Evolutionary conservation across 2,113 vertebrate genomes (phyloP).

Genomic region (Chionodraco myersi): DNA sequence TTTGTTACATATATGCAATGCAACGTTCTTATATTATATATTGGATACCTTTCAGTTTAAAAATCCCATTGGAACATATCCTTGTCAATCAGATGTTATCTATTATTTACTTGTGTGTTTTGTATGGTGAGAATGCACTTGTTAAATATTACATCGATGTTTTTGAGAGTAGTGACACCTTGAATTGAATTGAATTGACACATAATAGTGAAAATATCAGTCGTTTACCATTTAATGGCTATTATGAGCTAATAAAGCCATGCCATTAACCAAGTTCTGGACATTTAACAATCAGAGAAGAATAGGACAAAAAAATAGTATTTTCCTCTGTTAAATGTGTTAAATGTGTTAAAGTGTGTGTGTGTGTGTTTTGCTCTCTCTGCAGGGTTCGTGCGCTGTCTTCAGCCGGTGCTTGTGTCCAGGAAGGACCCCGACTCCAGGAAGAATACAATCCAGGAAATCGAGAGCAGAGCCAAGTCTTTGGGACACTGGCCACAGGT

Average conservation of each 20-base stretch:
- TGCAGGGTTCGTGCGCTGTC: conserved; percentile 83
- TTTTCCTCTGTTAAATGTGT: not conserved
- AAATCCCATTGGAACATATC: not conserved
- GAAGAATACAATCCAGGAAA: conserved; percentile 92
- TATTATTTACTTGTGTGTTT: conserved; percentile 4
- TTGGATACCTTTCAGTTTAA: not conserved
- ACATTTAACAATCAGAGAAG: not conserved
- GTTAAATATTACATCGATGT: not conserved
- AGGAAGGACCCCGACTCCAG: conserved; percentile 93
- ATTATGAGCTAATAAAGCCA: not conserved
- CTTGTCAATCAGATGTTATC: not conserved
- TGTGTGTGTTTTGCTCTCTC: not conserved
- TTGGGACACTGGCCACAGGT: conserved; percentile 96
- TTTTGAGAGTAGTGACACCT: not conserved
- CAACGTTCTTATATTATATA: not conserved
- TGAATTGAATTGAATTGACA: not conserved
- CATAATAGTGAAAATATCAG: not conserved
- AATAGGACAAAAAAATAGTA: not conserved
- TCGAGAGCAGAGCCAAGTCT: conserved; percentile 88
- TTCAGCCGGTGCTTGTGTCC: conserved; percentile 94
- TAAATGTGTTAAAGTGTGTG: not conserved
- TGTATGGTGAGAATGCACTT: not conserved
- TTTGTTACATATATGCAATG: not conserved
- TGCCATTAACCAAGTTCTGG: not conserved
- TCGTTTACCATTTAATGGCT: not conserved